Evolutionary conservation across 2,888 invertebrate genomes (phyloP), one percentile per base, ranked within the genome.

Genomic region (Lamproptera curius): DNA sequence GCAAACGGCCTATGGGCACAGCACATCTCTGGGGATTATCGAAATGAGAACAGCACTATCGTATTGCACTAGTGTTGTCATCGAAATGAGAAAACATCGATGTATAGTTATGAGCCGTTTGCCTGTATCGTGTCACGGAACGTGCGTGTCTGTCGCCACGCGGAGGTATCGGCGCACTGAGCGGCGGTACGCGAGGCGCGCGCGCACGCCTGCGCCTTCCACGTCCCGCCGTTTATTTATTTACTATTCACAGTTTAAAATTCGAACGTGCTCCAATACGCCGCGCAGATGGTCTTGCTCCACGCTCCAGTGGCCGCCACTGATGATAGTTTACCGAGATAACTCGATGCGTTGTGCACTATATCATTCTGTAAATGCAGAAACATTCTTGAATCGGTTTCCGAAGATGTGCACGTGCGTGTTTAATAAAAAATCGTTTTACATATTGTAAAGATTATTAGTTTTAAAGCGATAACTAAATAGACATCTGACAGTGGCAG

Each of bases 211-310:
- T 65, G 59, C 69, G 73, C 70, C 73, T 69, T 70, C 73, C 70
- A 70, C 71, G 65, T 65, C 72, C 63, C 64, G 70, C 73, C 76
- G 81, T 84, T 82, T 48, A 48, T 48, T 48, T 85, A 86, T 82
- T 83, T 84, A 83, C 81, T 78, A 81, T 80, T 79, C 79, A 76
- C 75, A 74, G 73, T 82, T 84, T 72, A 72, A 81, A 82, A 73
- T 77, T 70, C 73, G 63, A 82, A 76, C 76, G 76, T 78, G 77
- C 73, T 82, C 75, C 68, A 79, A 71, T 82, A 81, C 80, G 73
- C 76, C 74, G 68, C 67, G 65, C 67, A 69, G 67, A 74, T 75
- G 63, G 64, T 51, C 52, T 54, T 48, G 52, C 54, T 52, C 51
- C 52, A 51, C 42, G 47, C 49, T 37, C 39, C 37, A 51, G 35